Conservation (phyloP, 92 coral and sea anemone species). For the Epizoanthus stellaris region DNA sequence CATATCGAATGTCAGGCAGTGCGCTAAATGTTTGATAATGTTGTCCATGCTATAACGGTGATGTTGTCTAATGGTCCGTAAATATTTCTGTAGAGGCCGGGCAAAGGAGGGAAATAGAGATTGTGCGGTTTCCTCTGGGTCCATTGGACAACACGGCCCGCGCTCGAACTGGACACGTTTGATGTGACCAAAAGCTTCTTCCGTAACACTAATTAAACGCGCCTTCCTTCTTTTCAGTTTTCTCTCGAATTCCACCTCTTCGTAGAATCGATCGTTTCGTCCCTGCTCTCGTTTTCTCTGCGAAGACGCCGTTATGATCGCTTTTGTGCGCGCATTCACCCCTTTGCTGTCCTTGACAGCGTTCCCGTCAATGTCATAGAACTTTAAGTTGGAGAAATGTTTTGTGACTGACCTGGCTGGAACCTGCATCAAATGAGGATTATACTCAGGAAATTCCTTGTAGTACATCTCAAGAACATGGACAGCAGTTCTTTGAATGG, state of each 20-base stretch:
- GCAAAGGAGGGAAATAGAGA: slow-evolving; percentile 99
- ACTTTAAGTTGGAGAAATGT: slow-evolving; percentile 94
- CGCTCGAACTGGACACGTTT: slow-evolving; percentile 90
- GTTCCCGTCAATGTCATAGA: slow-evolving; percentile 96
- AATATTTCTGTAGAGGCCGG: slow-evolving; percentile 94
- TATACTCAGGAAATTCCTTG: slow-evolving; percentile 98
- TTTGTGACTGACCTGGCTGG: slow-evolving; percentile 89
- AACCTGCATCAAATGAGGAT: slow-evolving; percentile 88
- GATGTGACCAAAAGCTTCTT: slow-evolving; percentile 97
- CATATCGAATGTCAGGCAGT: slow-evolving; percentile 97
- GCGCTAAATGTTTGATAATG: slow-evolving; percentile 95
- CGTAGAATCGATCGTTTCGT: slow-evolving; percentile 95
- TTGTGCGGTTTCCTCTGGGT: slow-evolving; percentile 98
- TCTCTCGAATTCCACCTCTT: slow-evolving; percentile 92
- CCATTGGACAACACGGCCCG: slow-evolving; percentile 98
- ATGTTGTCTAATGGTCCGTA: slow-evolving; percentile 93
- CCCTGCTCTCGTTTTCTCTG: slow-evolving; percentile 93
- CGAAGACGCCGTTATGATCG: slow-evolving; percentile 93
- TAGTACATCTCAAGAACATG: slow-evolving; percentile 95
- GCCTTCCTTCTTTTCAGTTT: slow-evolving; percentile 91
- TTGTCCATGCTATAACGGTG: slow-evolving; percentile 99
- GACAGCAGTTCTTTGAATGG: slow-evolving; percentile 94
- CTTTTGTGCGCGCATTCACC: slow-evolving; percentile 91
- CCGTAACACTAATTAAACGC: slow-evolving; percentile 80
- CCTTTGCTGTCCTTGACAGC: slow-evolving; percentile 72